These are phyloP conservation scores for Zaprionus taronus DNA, from an alignment of 1,140 invertebrate species.

Conservation along the genomic window DNA sequence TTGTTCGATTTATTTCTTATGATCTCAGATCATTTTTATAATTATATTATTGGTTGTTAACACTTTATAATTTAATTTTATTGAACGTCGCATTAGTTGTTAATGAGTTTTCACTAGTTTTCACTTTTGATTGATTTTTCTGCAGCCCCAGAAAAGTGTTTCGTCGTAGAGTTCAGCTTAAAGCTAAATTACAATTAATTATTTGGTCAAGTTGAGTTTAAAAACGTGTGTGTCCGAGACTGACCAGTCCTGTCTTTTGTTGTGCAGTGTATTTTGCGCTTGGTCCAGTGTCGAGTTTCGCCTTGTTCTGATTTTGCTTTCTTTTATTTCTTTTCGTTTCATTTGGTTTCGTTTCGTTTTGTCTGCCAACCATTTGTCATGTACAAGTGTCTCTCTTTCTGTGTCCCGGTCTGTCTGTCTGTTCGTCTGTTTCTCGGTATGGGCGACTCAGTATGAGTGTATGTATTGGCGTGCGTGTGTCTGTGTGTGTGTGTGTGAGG, in stretches of 20 bases:
- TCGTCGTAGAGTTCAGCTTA: slow-evolving; percentile 1
- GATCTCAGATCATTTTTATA: background rate
- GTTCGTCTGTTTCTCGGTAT: background rate
- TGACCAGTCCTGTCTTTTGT: slow-evolving; percentile 9
- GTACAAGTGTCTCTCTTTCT: slow-evolving; percentile 28
- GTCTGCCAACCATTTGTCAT: slow-evolving; percentile 38
- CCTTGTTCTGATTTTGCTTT: slow-evolving; percentile 52
- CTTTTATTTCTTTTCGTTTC: slow-evolving; percentile 21
- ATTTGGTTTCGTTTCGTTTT: background rate
- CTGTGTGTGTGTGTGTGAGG: slow-evolving; percentile 7
- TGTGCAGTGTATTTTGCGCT: slow-evolving; percentile 14
- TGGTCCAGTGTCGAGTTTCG: slow-evolving; percentile 46
- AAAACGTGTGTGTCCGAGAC: background rate
- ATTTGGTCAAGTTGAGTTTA: background rate
- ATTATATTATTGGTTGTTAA: slow-evolving; percentile 24
- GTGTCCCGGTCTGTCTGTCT: slow-evolving; percentile 14
- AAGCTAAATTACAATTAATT: slow-evolving; percentile 33
- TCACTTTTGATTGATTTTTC: slow-evolving; percentile 62
- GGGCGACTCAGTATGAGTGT: background rate
- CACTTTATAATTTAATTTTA: slow-evolving; percentile 44
- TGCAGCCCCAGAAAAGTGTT: slow-evolving; percentile 35
- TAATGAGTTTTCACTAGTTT: slow-evolving; percentile 47
- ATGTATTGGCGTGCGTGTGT: background rate
- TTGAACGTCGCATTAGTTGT: slow-evolving; percentile 18
- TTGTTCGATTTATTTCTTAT: slow-evolving; percentile 8